These are phyloP conservation scores for Pseudoips prasinana DNA, from an alignment of 2,888 invertebrate species.

Conservation along the genomic window DNA sequence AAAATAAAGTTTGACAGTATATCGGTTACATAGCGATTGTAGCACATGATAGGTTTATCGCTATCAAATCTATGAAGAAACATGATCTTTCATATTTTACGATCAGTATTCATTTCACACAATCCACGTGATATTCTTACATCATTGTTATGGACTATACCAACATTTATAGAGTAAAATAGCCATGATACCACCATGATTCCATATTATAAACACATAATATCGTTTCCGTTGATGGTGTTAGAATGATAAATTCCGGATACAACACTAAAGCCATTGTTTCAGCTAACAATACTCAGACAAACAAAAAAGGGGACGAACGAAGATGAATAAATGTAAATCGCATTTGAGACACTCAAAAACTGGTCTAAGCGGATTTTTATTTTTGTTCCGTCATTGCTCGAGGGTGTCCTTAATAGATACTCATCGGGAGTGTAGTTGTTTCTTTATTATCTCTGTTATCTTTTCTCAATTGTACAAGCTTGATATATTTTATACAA, in stretches of 20 bases:
- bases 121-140: conserved; percentile 53
- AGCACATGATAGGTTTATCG: too few relatives aligned
- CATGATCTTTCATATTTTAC: too few relatives aligned
- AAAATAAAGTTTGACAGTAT: too few relatives aligned
- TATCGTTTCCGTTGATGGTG: conserved; percentile 76
- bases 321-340: conserved; percentile 73
- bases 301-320: conserved; percentile 64
- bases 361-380: conserved; percentile 52
- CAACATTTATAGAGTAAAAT: conserved; percentile 67
- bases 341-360: conserved; percentile 55
- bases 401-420: conserved; percentile 5
- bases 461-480: too few relatives aligned
- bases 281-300: conserved; percentile 72
- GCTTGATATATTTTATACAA: too few relatives aligned
- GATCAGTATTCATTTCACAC: conserved; percentile 27
- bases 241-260: conserved; percentile 78
- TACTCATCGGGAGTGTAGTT: neutral
- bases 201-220: conserved; percentile 77
- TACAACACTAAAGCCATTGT: conserved; percentile 72
- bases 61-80: too few relatives aligned
- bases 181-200: conserved; percentile 69
- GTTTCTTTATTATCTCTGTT: too few relatives aligned
- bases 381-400: conserved; percentile 31
- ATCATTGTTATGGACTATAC: conserved; percentile 59
- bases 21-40: too few relatives aligned